Evolutionary conservation across 2,113 vertebrate genomes (phyloP).

Genomic region (Chionodraco myersi): DNA sequence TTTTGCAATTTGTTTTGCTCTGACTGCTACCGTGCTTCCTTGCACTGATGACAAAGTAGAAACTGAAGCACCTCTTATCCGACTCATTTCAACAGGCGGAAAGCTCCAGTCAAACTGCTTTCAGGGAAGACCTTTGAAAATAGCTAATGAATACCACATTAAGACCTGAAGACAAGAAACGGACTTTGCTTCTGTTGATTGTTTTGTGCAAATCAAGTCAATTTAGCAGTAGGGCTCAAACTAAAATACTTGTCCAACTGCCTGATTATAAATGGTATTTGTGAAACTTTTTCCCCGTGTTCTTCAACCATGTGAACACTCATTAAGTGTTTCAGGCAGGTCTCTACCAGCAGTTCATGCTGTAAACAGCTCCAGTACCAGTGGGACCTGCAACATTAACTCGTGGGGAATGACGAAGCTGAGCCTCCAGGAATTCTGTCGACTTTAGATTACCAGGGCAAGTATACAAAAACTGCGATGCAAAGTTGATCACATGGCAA

Average conservation of each 20-base stretch:
- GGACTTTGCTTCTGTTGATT: neutral
- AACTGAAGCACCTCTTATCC: neutral
- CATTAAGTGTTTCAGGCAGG: slow-evolving; percentile 1
- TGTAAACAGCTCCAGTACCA: slow-evolving; percentile 8
- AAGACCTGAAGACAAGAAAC: slow-evolving; percentile 9
- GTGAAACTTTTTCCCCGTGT: neutral
- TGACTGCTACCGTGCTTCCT: neutral
- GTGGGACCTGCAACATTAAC: slow-evolving; percentile 29
- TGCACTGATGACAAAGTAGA: neutral
- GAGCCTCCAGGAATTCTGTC: slow-evolving; percentile 53
- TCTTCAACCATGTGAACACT: slow-evolving; percentile 10
- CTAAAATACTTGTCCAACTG: slow-evolving; percentile 8
- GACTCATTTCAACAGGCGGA: neutral
- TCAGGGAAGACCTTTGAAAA: slow-evolving; percentile 6
- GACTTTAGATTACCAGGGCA: slow-evolving; percentile 55
- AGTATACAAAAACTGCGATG: slow-evolving; percentile 53
- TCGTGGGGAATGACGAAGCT: slow-evolving; percentile 13
- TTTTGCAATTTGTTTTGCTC: slow-evolving; percentile 9
- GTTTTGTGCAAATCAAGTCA: neutral
- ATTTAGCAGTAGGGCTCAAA: neutral
- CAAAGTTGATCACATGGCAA: slow-evolving; percentile 61
- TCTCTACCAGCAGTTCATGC: slow-evolving; percentile 6
- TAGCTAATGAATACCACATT: neutral
- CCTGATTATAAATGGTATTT: slow-evolving; percentile 12
- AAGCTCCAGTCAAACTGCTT: neutral